Percentiles rank a stretch among this genome's conserved stretches.
Conservation (phyloP, 2,888 invertebrate genomes). For the Maniola hyperantus region DNA sequence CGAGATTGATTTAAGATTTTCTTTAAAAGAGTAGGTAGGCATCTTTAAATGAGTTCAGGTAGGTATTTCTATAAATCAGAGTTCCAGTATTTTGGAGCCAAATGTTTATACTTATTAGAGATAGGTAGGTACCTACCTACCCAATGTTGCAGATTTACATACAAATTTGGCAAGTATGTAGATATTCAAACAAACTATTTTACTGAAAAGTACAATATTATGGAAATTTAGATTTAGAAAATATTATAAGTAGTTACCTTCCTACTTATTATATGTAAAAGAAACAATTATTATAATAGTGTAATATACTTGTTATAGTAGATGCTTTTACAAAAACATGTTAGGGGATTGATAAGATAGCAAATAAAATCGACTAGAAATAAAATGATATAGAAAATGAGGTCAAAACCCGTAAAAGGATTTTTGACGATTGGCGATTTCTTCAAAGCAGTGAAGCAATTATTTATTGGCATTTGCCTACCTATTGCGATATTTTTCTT, state of each 20-base stretch:
- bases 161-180: too few species aligned
- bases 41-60: not conserved
- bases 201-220: too few species aligned
- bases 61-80: not conserved
- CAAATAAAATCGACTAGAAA: not conserved
- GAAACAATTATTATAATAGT: too few species aligned
- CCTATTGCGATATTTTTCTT: not conserved
- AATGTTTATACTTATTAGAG: too few species aligned
- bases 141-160: too few species aligned
- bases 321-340: too few species aligned
- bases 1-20: not conserved
- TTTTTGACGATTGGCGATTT: not conserved
- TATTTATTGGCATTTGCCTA: not conserved
- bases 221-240: too few species aligned
- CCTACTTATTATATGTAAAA: too few species aligned
- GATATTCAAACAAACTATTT: too few species aligned
- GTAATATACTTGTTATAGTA: too few species aligned
- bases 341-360: not conserved
- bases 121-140: too few species aligned
- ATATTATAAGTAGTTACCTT: too few species aligned
- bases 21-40: not conserved
- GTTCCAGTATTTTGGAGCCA: not conserved
- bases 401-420: not conserved
- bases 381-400: not conserved
- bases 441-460: conserved; percentile 4